These are phyloP conservation scores for Exocentrus adspersus DNA, from an alignment of 2,888 invertebrate genomes.

Conservation along the genomic window DNA sequence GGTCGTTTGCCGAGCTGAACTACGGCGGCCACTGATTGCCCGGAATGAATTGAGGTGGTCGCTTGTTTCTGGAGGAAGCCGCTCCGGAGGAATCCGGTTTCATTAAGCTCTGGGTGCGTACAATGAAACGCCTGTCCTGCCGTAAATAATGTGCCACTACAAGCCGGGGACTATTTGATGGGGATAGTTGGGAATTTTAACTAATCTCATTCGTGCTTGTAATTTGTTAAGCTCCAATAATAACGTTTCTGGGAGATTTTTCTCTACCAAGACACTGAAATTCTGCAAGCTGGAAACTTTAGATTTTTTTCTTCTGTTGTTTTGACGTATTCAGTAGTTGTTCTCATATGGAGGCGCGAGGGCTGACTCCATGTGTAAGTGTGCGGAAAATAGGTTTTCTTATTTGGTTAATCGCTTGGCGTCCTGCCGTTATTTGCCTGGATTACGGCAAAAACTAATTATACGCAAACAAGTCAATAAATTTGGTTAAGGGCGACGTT, in stretches of 20 bases:
- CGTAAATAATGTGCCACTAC: not conserved
- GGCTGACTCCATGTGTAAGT: not conserved
- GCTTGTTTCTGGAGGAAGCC: too few relatives aligned
- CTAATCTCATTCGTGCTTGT: not conserved
- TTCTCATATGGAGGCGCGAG: too few relatives aligned
- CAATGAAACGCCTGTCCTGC: not conserved
- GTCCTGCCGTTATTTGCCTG: not conserved
- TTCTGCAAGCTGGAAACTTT: too few relatives aligned
- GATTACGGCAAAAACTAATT: conserved; percentile 21
- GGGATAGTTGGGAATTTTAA: not conserved
- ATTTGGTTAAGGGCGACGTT: conserved; percentile 22
- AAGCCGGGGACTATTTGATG: not conserved
- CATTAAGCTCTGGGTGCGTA: conserved; percentile 1
- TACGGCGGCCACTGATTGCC: conserved; percentile 40
- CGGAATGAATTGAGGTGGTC: conserved; percentile 34
- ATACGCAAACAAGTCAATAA: conserved; percentile 37
- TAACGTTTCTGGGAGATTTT: too few relatives aligned
- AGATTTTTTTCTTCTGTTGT: too few relatives aligned
- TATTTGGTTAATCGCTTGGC: not conserved
- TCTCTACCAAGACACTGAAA: too few relatives aligned
- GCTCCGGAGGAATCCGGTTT: conserved; percentile 2
- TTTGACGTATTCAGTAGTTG: too few relatives aligned
- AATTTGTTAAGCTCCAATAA: too few relatives aligned
- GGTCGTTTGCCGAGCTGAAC: conserved; percentile 39
- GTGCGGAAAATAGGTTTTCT: not conserved